Evolutionary conservation across 2,113 vertebrate species (phyloP).

Genomic region (Poeciliopsis prolifica): DNA sequence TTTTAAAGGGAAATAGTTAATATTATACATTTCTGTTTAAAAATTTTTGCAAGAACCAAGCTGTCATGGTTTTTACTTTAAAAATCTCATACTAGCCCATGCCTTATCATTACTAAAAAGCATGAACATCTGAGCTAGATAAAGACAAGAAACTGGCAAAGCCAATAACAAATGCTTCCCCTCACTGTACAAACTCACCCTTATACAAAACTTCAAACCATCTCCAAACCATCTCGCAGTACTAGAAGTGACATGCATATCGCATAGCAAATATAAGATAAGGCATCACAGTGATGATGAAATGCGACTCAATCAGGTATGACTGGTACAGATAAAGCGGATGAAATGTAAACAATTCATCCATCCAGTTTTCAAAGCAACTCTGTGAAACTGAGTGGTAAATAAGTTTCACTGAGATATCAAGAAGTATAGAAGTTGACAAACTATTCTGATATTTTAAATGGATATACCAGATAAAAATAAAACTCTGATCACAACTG

Average conservation of each 20-base stretch:
- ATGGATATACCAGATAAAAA: not conserved
- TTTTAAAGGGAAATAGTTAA: too few species aligned
- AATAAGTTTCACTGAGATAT: constrained; percentile 13
- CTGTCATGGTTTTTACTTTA: too few species aligned
- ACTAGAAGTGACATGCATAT: constrained; percentile 61
- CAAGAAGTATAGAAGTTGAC: not conserved
- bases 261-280: constrained; percentile 51
- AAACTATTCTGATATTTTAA: constrained; percentile 6
- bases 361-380: constrained; percentile 17
- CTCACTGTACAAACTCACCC: constrained; percentile 37
- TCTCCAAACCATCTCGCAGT: constrained; percentile 54
- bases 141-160: constrained; percentile 38
- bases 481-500: too few species aligned
- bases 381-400: constrained; percentile 20
- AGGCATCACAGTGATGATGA: constrained; percentile 47
- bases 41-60: too few species aligned
- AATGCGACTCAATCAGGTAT: constrained; percentile 57
- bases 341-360: constrained; percentile 52
- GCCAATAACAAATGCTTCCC: constrained; percentile 43
- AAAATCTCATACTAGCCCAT: too few species aligned
- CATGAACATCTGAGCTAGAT: constrained; percentile 16
- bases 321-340: constrained; percentile 35
- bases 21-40: too few species aligned
- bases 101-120: too few species aligned
- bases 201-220: constrained; percentile 49